phyloP scores from a whole-genome alignment of 1,140 invertebrate species.

The Frieseomelitta varia region DNA sequence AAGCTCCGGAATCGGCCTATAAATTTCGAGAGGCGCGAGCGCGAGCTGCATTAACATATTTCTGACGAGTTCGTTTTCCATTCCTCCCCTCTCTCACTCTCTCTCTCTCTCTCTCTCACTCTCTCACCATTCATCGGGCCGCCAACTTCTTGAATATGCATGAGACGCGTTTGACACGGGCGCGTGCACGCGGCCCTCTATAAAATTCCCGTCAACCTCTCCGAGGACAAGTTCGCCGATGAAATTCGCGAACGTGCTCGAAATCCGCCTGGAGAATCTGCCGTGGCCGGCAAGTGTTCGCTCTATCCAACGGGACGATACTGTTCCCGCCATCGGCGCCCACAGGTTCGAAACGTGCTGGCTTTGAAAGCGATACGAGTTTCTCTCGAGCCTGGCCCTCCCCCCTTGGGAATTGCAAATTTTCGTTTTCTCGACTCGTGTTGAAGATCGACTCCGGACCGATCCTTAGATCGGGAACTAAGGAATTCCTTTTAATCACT shows the following conservation, averaged over 20 bases:
- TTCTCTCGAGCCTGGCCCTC: too few relatives aligned
- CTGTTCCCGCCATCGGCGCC: background rate
- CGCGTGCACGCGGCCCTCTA: conserved; percentile 27
- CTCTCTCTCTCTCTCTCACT: background rate
- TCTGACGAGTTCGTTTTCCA: conserved; percentile 58
- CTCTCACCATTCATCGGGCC: conserved; percentile 41
- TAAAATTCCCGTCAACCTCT: conserved; percentile 36
- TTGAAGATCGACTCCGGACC: background rate
- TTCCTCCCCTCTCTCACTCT: background rate
- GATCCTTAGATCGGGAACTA: too few relatives aligned
- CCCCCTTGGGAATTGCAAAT: conserved; percentile 27
- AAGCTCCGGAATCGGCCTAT: conserved; percentile 44
- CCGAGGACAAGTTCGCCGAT: conserved; percentile 18
- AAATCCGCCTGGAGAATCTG: conserved; percentile 7
- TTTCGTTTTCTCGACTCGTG: background rate
- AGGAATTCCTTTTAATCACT: background rate
- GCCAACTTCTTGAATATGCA: conserved; percentile 69
- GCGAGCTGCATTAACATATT: conserved; percentile 61
- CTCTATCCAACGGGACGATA: background rate
- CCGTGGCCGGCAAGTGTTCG: background rate
- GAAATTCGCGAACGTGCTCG: background rate
- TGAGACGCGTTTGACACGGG: conserved; percentile 52
- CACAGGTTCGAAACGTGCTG: background rate
- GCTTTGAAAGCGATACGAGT: conserved; percentile 4
- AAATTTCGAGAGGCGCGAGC: conserved; percentile 52